Base-by-base conservation (phyloP, 2,113 vertebrate species). In the Caracal caracal region DNA sequence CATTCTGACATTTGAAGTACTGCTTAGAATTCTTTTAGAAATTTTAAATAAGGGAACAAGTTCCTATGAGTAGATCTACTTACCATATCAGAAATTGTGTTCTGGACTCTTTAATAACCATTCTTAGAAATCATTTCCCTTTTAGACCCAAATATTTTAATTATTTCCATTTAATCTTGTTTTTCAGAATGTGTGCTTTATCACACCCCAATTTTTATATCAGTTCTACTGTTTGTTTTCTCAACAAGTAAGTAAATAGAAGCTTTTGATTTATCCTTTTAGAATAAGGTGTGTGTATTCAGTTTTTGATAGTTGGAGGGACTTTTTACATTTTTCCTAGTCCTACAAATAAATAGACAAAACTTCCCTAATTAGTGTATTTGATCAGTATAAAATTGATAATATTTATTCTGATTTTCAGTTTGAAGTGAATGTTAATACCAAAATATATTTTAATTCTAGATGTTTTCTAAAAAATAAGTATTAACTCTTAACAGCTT, bases 211-310 rank as follows among this genome's bases (percentile, higher is more conserved):
- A 93, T 99, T 99, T 99, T 99, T 99, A 99, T 99, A 99, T 99
- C 99, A 99, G 99, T 99, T 99, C 99, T 99, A 99, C 99, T 99
- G 99, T 99, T 99, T 99, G 98, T 99, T 99, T 99, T 99, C 99
- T 99, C 99, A 99, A 98, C 99, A 99, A 99, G 99, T 99, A 99
- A 99, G 99, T 99, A 97, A 97, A 97, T 16, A 97, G 51, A 97
- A 82, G n/a, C 49, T 95, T 96, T 37, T 90, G 40, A 94, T 96
- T 91, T 98, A 49, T 85, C 16, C 10, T 91, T 97, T 93, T 59
- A 95, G 70, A 96, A 37, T 94, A 80, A 68, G 35, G 1, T 92
- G 8, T 61, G 3, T 92, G 7, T 94, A 12, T 97, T 84, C 20
- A 79, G 13, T 63, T 83, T 84, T 96, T 90, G 10, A 65, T 49